phyloP scores from a whole-genome alignment of 2,113 vertebrate genomes.

The Grammomys surdaster region DNA sequence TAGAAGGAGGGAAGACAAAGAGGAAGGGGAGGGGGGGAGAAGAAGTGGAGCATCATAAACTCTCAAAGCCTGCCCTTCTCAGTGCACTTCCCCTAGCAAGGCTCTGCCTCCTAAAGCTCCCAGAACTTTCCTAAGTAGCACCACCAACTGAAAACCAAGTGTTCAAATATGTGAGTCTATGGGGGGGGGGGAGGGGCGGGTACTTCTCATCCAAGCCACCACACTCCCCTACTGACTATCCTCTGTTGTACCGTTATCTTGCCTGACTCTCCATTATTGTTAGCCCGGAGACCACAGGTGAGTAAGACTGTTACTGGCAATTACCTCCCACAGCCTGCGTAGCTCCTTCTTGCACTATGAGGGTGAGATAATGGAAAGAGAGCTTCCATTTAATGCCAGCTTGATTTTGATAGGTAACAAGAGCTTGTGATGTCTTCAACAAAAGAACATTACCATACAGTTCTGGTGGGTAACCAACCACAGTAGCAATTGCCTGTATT shows the following conservation, averaged over 20 bases:
- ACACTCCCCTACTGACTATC: background rate
- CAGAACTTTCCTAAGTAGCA: background rate
- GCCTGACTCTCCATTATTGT: no score
- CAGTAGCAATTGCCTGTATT: background rate
- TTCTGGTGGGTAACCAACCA: background rate
- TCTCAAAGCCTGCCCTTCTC: background rate
- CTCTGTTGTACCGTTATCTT: background rate
- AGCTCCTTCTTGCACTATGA: background rate
- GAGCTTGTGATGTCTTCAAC: background rate
- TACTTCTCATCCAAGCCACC: background rate
- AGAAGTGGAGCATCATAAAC: background rate
- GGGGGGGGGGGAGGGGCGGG: no score
- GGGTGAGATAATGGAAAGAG: background rate
- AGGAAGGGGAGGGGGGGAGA: background rate
- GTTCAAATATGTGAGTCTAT: background rate
- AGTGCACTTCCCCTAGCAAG: background rate
- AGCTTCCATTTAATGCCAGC: no score
- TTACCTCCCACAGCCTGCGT: background rate
- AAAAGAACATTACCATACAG: background rate
- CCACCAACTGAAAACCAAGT: background rate
- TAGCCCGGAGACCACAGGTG: background rate
- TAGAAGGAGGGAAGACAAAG: background rate
- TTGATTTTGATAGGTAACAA: background rate
- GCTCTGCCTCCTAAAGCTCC: background rate
- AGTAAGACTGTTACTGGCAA: background rate